Evolutionary conservation across 2,113 vertebrate genomes (phyloP), one percentile per base, ranked within the genome.

Genomic region (Sterrhoptilus dennistouni): DNA sequence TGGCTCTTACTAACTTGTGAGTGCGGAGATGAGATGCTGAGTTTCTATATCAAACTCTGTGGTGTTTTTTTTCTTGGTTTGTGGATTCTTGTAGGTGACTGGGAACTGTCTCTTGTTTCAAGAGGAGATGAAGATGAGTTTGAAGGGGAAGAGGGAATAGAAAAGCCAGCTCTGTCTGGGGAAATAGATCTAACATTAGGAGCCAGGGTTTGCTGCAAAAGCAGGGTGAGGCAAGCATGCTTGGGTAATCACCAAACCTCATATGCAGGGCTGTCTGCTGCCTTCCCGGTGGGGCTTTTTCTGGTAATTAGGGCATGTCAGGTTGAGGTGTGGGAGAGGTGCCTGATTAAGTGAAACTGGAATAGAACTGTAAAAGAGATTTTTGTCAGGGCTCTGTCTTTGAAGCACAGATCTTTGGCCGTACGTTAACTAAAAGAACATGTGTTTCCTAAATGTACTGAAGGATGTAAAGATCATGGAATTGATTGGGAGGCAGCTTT

Each of bases 331-430:
- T 6, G 15, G 59, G 38, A 86, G 77, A 45, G 64, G 13, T 54
- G 33, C 33, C 63, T 59, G 36, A 12, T 18, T 4, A 44, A 24
- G 15, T 44, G 35, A 42, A 89, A 70, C 64, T 38, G 38, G 35
- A 90, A 21, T 25, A 74, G 68, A 81, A 18, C 49, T 20, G 6
- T 28, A 9, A 24, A 50, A 33, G 27, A 11, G 68, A 27, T 63
- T 70, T 70, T 92, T 63, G 42, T 64, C 52, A 60, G 68, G 71
- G 31, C 42, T 80, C 38, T 64, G 78, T 79, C 60, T 93, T 80
- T 59, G 79, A 90, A 92, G 66, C 5, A 2, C 4, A 3, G 19
- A 69, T 74, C 86, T 69, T 69, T 2, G 2, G 45, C 77, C 25
- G 8, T 10, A 17, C 0, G 0, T 77, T 74, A 31, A 19, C 57